These are phyloP conservation scores for Teinopalpus imperialis DNA, from an alignment of 2,888 invertebrate species.

Conservation along the genomic window DNA sequence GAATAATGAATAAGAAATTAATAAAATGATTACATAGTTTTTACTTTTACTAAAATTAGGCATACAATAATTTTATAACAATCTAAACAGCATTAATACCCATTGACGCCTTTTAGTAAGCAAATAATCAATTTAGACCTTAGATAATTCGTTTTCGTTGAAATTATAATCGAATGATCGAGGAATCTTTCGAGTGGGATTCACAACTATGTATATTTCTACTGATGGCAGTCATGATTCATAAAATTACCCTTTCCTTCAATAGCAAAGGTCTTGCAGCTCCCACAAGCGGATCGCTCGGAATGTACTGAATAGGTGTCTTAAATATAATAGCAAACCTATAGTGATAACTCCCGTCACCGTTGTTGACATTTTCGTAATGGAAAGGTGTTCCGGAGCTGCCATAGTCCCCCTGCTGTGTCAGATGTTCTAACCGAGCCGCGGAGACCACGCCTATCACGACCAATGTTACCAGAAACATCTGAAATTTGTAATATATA, in stretches of 20 bases:
- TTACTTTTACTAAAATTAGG: too few relatives aligned
- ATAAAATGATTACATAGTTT: too few relatives aligned
- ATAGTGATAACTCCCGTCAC: conserved; percentile 84
- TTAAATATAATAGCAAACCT: conserved; percentile 59
- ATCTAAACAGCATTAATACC: too few relatives aligned
- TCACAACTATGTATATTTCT: too few relatives aligned
- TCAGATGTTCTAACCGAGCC: conserved; percentile 61
- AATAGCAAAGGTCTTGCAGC: conserved; percentile 22
- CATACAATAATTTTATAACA: too few relatives aligned
- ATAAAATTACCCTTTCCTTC: conserved; percentile 21
- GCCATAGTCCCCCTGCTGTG: conserved; percentile 46
- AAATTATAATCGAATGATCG: too few relatives aligned
- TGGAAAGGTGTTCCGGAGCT: conserved; percentile 60
- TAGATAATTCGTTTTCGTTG: too few relatives aligned
- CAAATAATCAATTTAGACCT: too few relatives aligned
- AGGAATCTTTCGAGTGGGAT: too few relatives aligned
- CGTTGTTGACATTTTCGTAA: conserved; percentile 84
- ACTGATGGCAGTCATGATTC: neutral
- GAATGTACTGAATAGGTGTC: conserved; percentile 5
- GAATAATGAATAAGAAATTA: too few relatives aligned
- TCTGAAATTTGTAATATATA: conserved; percentile 46
- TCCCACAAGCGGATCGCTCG: conserved; percentile 11
- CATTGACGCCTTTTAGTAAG: too few relatives aligned
- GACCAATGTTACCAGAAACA: conserved; percentile 44
- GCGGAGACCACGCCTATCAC: conserved; percentile 44